These are phyloP conservation scores for Hylaeus volcanicus DNA, from an alignment of 1,140 invertebrate species.

Conservation along the genomic window DNA sequence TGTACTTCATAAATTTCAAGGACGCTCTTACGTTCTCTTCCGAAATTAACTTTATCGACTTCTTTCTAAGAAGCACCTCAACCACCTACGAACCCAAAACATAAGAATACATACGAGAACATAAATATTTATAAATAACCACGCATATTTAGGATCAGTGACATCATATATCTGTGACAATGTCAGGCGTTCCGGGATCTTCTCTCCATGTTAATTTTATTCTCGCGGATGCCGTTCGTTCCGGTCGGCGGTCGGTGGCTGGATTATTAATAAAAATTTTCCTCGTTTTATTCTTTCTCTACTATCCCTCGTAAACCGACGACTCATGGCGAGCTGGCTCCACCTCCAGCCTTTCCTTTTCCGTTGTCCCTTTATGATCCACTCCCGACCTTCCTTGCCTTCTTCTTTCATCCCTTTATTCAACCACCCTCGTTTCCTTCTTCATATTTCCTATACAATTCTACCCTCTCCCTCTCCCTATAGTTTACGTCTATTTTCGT, in stretches of 20 bases:
- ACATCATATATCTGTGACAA: conserved; percentile 43
- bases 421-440: conserved; percentile 5
- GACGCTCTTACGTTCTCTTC: too few species aligned
- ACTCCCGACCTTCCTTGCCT: conserved; percentile 4
- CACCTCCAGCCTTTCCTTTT: conserved; percentile 25
- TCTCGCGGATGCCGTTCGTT: conserved; percentile 35
- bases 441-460: conserved; percentile 23
- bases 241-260: conserved; percentile 33
- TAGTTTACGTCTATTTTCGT: conserved; percentile 33
- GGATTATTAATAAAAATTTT: conserved; percentile 65
- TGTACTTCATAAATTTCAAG: too few species aligned
- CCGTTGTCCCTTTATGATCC: conserved; percentile 46
- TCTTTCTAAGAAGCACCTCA: too few species aligned
- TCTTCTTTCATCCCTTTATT: conserved; percentile 32
- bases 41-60: too few species aligned
- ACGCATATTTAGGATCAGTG: background rate
- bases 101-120: background rate
- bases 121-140: conserved; percentile 21
- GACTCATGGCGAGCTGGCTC: conserved; percentile 40
- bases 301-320: conserved; percentile 55
- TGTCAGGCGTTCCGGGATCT: conserved; percentile 37
- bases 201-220: conserved; percentile 58
- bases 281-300: conserved; percentile 49
- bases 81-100: background rate
- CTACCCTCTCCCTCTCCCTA: background rate